Conservation (phyloP, 2,113 vertebrate genomes). For the Cyanoliseus patagonus region DNA sequence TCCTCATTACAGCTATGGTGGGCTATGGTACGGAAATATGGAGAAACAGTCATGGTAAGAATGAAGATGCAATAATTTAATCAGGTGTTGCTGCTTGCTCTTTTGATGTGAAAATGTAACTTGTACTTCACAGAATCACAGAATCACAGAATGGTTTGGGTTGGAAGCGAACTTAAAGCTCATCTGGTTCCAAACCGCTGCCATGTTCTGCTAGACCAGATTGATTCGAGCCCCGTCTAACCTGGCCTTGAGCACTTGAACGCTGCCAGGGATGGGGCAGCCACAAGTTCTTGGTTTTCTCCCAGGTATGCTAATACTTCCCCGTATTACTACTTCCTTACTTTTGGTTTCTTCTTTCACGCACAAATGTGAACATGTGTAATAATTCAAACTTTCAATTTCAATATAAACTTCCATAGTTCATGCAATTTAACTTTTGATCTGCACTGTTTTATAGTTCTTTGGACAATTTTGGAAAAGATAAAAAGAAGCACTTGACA, state of each 20-base stretch:
- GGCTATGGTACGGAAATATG: rapidly evolving
- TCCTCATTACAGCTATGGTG: background rate
- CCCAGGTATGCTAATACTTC: background rate
- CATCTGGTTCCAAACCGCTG: background rate
- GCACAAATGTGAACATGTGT: background rate
- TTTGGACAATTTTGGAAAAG: background rate
- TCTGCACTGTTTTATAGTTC: background rate
- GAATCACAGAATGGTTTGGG: background rate
- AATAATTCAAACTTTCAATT: background rate
- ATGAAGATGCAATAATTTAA: background rate
- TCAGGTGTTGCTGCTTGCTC: background rate
- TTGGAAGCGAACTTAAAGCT: background rate
- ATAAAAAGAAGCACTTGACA: background rate
- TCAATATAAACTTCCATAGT: background rate
- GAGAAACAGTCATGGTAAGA: background rate
- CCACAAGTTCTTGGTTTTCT: background rate
- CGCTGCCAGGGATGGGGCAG: background rate
- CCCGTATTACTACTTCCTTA: background rate
- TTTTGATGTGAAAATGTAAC: background rate
- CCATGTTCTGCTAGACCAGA: background rate
- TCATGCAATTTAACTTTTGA: background rate
- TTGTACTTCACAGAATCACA: background rate
- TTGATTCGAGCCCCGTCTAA: background rate
- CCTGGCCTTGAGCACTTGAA: background rate
- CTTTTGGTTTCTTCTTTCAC: background rate